Conservation (phyloP, 1,140 invertebrate genomes). For the Cotesia typhae region DNA sequence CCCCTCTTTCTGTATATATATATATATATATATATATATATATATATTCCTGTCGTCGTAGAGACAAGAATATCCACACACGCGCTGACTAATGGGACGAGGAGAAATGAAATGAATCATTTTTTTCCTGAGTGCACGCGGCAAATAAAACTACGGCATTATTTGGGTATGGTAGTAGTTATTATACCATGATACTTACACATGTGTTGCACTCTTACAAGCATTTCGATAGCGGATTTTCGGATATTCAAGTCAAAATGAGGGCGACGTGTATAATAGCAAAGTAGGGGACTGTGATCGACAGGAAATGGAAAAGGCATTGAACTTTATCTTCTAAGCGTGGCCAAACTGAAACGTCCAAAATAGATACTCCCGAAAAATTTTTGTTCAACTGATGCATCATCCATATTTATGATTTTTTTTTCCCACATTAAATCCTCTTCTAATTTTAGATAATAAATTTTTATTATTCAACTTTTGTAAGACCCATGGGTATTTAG, state of each 20-base stretch:
- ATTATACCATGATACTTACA: slow-evolving; percentile 6
- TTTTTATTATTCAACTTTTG: too few relatives aligned
- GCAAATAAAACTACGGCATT: too few relatives aligned
- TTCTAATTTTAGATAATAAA: too few relatives aligned
- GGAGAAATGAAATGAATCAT: slow-evolving; percentile 40
- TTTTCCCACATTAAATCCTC: too few relatives aligned
- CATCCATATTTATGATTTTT: neutral
- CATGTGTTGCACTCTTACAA: slow-evolving; percentile 32
- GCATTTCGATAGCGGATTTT: slow-evolving; percentile 29
- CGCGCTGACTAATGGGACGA: slow-evolving; percentile 38
- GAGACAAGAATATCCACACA: neutral
- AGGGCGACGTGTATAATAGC: slow-evolving; percentile 10
- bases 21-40: too few relatives aligned
- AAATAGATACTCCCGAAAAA: neutral
- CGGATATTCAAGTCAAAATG: neutral
- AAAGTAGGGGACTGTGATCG: neutral
- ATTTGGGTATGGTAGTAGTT: slow-evolving; percentile 2
- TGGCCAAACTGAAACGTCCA: too few relatives aligned
- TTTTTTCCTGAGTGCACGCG: slow-evolving; percentile 31
- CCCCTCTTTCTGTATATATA: slow-evolving; percentile 12
- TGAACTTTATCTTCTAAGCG: slow-evolving; percentile 25
- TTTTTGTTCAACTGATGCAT: neutral
- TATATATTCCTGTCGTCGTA: neutral
- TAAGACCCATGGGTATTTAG: too few relatives aligned
- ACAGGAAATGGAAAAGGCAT: slow-evolving; percentile 32